phyloP scores from a whole-genome alignment of 53 echinoderm and acorn worm species.

The Echinarachnius parma region DNA sequence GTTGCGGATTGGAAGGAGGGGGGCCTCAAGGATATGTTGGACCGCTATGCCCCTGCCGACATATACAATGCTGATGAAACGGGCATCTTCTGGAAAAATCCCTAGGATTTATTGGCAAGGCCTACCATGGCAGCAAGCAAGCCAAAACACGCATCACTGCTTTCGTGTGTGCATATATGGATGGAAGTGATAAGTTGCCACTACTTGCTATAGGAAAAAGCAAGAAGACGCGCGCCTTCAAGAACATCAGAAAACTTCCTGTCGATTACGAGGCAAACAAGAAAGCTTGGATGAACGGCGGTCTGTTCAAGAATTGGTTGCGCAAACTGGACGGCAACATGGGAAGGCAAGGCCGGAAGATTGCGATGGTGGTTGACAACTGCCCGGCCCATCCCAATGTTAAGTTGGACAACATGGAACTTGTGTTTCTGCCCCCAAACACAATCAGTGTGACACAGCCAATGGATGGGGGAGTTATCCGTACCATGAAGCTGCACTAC shows the following conservation, averaged over 20 bases:
- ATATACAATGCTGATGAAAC: conserved; percentile 57
- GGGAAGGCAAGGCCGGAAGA: conserved; percentile 22
- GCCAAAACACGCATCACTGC: conserved; percentile 34
- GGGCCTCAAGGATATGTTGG: conserved; percentile 28
- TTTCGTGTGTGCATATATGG: conserved; percentile 53
- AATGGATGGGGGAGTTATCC: not conserved
- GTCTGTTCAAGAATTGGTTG: conserved; percentile 22
- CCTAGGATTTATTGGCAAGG: conserved; percentile 27
- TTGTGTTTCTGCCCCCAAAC: conserved; percentile 54
- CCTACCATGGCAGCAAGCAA: conserved; percentile 44
- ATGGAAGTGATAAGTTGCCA: conserved; percentile 45
- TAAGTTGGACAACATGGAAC: conserved; percentile 21
- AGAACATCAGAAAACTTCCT: conserved; percentile 23
- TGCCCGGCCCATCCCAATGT: conserved; percentile 44
- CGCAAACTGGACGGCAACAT: conserved; percentile 16
- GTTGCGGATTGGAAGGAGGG: conserved; percentile 42
- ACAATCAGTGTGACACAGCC: conserved; percentile 16
- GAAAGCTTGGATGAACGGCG: conserved; percentile 41
- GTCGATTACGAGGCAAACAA: conserved; percentile 36
- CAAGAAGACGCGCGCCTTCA: conserved; percentile 44
- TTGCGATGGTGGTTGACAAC: conserved; percentile 52
- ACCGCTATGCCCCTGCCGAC: conserved; percentile 29
- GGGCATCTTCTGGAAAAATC: conserved; percentile 54
- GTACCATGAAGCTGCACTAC: conserved; percentile 1
- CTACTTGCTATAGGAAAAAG: conserved; percentile 57